These are phyloP conservation scores for Rhagophthalmus giganteus DNA, from an alignment of 2,888 invertebrate species.

Conservation along the genomic window DNA sequence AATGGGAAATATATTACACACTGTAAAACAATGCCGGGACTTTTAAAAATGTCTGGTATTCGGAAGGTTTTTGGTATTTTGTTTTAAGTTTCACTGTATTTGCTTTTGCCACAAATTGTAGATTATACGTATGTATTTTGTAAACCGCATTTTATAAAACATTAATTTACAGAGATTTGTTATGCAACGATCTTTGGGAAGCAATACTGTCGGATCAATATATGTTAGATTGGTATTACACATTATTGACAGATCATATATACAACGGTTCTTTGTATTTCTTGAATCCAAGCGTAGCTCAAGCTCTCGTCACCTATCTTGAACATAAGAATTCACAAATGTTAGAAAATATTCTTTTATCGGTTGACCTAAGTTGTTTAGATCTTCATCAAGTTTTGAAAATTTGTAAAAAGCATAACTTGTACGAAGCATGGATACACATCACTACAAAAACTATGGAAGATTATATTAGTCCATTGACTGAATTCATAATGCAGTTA, in stretches of 20 bases:
- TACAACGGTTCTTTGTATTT: constrained; percentile 63
- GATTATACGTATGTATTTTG: not conserved
- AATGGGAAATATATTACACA: no score
- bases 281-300: constrained; percentile 71
- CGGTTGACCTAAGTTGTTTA: constrained; percentile 72
- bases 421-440: constrained; percentile 74
- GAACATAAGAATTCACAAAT: constrained; percentile 62
- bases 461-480: constrained; percentile 75
- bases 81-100: not conserved
- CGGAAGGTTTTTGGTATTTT: not conserved
- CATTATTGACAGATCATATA: constrained; percentile 72
- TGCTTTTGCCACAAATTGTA: not conserved
- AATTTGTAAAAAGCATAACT: constrained; percentile 59
- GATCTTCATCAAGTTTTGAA: constrained; percentile 74
- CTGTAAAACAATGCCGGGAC: no score
- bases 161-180: constrained; percentile 56
- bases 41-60: no score
- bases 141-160: not conserved
- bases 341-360: constrained; percentile 71
- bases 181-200: constrained; percentile 69
- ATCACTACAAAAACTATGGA: constrained; percentile 76
- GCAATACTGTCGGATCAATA: constrained; percentile 57
- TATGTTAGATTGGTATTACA: constrained; percentile 61
- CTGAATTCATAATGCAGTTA: constrained; percentile 64
- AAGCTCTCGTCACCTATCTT: constrained; percentile 72